Evolutionary conservation across 2,888 invertebrate genomes (phyloP).

Genomic region (Tinea trinotella): DNA sequence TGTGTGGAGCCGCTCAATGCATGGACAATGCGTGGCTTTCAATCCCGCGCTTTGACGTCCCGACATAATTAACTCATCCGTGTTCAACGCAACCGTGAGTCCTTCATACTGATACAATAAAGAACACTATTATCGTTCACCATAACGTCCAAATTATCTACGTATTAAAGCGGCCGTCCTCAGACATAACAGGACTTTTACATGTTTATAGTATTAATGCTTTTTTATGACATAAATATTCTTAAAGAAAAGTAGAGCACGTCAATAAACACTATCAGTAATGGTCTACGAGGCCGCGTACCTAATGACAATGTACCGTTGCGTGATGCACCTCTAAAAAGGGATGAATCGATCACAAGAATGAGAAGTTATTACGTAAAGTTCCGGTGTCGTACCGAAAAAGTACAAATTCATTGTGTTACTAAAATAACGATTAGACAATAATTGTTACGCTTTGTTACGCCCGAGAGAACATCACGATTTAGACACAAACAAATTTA

Average conservation of each 20-base stretch:
- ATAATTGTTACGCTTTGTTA: conserved; percentile 12
- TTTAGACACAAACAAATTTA: neutral
- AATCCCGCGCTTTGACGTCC: conserved; percentile 49
- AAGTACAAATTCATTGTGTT: neutral
- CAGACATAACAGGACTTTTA: conserved; percentile 2
- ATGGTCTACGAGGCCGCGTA: neutral
- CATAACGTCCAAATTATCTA: conserved; percentile 1
- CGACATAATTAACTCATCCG: conserved; percentile 15
- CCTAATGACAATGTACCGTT: conserved; percentile 1
- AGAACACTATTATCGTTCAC: conserved; percentile 3
- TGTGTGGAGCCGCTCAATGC: conserved; percentile 35
- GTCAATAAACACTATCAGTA: conserved; percentile 6
- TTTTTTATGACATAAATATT: conserved; percentile 3
- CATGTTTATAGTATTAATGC: neutral
- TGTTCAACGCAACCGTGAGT: neutral
- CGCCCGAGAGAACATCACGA: conserved; percentile 1
- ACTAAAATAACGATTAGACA: neutral
- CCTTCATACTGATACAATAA: conserved; percentile 7
- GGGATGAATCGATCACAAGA: conserved; percentile 1
- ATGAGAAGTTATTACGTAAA: conserved; percentile 1
- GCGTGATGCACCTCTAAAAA: neutral
- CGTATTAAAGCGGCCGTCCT: neutral
- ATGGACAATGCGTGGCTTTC: conserved; percentile 52
- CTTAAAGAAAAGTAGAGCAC: conserved; percentile 1
- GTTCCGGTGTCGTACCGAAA: neutral